Evolutionary conservation across 1,140 invertebrate species (phyloP).

Genomic region (Ceratitis capitata): DNA sequence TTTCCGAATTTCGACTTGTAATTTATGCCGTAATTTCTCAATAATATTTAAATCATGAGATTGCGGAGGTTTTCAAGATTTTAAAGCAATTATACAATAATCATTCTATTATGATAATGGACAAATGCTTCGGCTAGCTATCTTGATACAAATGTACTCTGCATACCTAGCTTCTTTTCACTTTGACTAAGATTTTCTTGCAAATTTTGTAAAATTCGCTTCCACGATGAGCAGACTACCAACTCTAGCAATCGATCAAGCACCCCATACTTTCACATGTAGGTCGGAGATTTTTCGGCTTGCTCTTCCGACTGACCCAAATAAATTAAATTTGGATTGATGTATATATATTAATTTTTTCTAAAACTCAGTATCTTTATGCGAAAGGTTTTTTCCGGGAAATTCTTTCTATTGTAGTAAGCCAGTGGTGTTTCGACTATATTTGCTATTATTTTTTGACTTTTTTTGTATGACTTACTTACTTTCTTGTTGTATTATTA

Average conservation of each 20-base stretch:
- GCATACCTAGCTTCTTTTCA: not conserved
- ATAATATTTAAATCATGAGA: constrained; percentile 33
- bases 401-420: too few relatives aligned
- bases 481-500: not conserved
- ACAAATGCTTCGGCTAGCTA: not conserved
- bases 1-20: not conserved
- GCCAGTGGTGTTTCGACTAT: not conserved
- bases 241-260: not conserved
- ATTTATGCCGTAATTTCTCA: not conserved
- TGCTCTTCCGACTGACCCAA: not conserved
- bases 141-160: constrained; percentile 11
- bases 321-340: not conserved
- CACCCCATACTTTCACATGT: constrained; percentile 43
- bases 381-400: not conserved
- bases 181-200: not conserved
- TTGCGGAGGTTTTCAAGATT: constrained; percentile 23
- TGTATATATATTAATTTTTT: not conserved
- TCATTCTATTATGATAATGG: not conserved
- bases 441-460: too few relatives aligned
- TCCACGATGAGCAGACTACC: too few relatives aligned
- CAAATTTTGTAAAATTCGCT: constrained; percentile 4
- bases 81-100: too few relatives aligned
- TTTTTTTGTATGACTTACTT: not conserved
- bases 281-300: constrained; percentile 35
- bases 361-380: not conserved